These are phyloP conservation scores for Halocynthia aurantium DNA, from an alignment of 23 tunicate genomes.

Conservation along the genomic window DNA sequence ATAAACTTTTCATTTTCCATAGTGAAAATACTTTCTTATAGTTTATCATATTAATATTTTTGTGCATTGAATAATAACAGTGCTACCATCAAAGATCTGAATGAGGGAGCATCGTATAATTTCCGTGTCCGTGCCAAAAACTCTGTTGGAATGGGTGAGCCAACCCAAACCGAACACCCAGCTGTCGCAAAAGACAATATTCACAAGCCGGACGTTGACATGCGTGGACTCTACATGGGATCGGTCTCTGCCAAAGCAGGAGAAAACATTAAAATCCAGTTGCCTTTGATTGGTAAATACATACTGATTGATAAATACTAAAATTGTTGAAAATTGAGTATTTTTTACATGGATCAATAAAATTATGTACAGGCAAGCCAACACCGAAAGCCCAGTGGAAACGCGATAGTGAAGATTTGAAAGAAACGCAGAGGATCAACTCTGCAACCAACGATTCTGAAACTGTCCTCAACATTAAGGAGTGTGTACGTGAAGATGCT, in stretches of 20 bases:
- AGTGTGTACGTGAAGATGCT: constrained; percentile 71
- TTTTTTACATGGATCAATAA: background rate
- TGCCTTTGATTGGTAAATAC: constrained; percentile 65
- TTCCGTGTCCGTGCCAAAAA: constrained; percentile 85
- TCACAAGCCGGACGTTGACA: constrained; percentile 48
- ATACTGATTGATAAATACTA: background rate
- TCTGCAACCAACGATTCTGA: constrained; percentile 30
- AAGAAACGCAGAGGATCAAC: constrained; percentile 84
- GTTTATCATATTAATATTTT: too few relatives aligned
- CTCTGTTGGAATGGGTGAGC: constrained; percentile 61
- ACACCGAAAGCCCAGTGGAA: constrained; percentile 72
- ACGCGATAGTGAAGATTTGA: constrained; percentile 30
- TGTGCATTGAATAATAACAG: background rate
- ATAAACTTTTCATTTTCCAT: background rate
- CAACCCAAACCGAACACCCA: constrained; percentile 55
- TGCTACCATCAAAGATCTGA: constrained; percentile 41
- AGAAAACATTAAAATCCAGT: constrained; percentile 37
- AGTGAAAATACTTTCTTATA: background rate
- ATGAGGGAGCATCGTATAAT: constrained; percentile 62
- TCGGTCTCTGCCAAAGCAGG: constrained; percentile 79
- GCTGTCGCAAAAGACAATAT: constrained; percentile 54
- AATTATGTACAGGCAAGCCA: constrained; percentile 51
- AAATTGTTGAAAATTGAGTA: background rate
- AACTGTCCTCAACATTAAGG: constrained; percentile 49
- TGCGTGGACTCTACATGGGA: constrained; percentile 70